phyloP scores from a whole-genome alignment of 2,113 vertebrate genomes.

The Serilophus lunatus region DNA sequence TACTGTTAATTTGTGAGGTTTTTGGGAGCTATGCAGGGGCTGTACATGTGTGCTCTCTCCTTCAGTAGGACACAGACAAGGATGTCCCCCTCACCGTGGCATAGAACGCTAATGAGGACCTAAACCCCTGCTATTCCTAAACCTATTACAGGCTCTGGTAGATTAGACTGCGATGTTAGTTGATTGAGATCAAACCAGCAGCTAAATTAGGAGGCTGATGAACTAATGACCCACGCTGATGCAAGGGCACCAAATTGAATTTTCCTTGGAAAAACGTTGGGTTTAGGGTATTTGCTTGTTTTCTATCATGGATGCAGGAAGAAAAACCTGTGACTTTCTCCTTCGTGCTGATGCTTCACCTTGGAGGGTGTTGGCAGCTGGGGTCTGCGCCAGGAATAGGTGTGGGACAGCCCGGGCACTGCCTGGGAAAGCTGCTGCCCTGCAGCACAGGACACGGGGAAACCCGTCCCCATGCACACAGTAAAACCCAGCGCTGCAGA shows the following conservation, averaged over 20 bases:
- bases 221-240: not conserved
- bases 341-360: not conserved
- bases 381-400: accelerated
- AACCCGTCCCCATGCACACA: accelerated
- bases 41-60: not conserved
- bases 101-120: not conserved
- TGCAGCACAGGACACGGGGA: accelerated
- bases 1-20: accelerated
- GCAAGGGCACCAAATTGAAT: not conserved
- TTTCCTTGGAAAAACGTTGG: not conserved
- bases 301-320: not conserved
- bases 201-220: not conserved
- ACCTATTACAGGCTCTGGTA: not conserved
- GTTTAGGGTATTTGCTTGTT: not conserved
- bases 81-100: accelerated
- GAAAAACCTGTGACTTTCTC: not conserved
- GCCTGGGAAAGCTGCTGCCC: not conserved
- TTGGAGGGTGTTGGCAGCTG: not conserved
- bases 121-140: conserved; percentile 20
- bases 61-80: not conserved
- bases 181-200: conserved; percentile 23
- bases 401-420: not conserved
- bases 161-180: not conserved
- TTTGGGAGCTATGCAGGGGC: not conserved
- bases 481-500: not conserved